Base-by-base conservation (phyloP, 1,140 invertebrate genomes). In the Coenobita brevimanus region DNA sequence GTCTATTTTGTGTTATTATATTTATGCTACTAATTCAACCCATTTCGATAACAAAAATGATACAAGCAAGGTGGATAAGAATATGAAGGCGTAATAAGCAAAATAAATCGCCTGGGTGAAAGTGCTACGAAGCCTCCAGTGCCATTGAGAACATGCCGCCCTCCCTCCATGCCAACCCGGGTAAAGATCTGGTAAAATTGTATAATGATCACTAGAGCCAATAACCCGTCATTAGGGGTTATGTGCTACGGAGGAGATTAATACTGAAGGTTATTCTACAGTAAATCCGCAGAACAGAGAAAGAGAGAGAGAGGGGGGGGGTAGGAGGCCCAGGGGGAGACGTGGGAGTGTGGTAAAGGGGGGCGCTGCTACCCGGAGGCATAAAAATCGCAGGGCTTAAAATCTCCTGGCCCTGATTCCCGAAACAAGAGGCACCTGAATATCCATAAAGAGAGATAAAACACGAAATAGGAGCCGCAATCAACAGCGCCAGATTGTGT, bases 391-490 rank as follows among this genome's bases (percentile, higher is more conserved):
- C 83, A 86, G 69, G 69, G 75, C 75, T 79, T 78, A 86, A 86
- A 86, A 86, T 86, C 83, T 79, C 67, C 57, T n/a, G n/a, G n/a
- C 75, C 75, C 38, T 78, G 75, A 86, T 78, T 67, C 83, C 73
- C 83, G 75, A 79, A 78, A 78, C 83, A 86, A 86, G 57, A 86
- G 73, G 73, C 83, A 79, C 83, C 83, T 86, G 83, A 79, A 86
- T 86, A 86, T 79, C 83, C 83, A 79, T 78, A 86, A 86, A 78
- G 73, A 86, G 83, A 86, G 83, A 86, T 86, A 86, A 78, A 76
- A 86, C 75, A 79, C 57, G 41, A 86, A 79, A 86, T 86, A 86
- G 54, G 83, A 86, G 73, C 57, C 75, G 54, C 83, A 86, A 86
- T 86, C 83, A 86, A 86, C 83, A 86, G 73, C 24, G 75, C 83